Base-by-base conservation (phyloP, 1,140 invertebrate species). In the Mya arenaria region DNA sequence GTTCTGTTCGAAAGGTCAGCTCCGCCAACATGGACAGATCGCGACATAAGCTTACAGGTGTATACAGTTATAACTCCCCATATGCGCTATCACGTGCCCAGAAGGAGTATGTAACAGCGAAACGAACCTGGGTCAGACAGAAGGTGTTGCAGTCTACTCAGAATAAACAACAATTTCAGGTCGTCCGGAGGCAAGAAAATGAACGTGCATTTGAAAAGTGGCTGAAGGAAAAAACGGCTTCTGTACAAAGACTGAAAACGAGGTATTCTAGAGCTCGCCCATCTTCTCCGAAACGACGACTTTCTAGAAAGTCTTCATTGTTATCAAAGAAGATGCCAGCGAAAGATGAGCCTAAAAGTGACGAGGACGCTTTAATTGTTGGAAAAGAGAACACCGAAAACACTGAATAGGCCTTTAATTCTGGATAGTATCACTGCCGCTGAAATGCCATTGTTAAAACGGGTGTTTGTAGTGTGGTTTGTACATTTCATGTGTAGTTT, bases 161-260 rank as follows among this genome's bases (percentile, higher is more conserved):
- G 28, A 74, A 28, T 28, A 74, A 62, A 62, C 37, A 62, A 30
- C 55, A 74, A 25, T 41, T 60, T 25, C 55, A 62, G 41, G 37
- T 41, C 39, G 62, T 62, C 55, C 58, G 23, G 32, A 58, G 58
- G 44, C 72, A 58, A 23, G 72, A 74, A 62, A 37, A 55, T 15
- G 30, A 74, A 41, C 34, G 72, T 13, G 72, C 72, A 41, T 74
- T 74, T 74, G 72, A 74, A 32, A 23, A 2, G 32, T 74, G 72
- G 72, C 25, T 74, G 28, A 39, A 41, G 13, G 58, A 74, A 28
- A 74, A 74, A 36, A 28, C 32, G 41, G 58, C 34, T 13, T 41
- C 34, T 10, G 41, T 62, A 19, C 19, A 58, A 34, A 10, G 6
- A 1, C 0, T 55, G 17, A 10, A 48, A 32, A 52, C n/a, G n/a